These are phyloP conservation scores for Drosophila ercepeae DNA, from an alignment of 1,140 invertebrate species.

Conservation along the genomic window DNA sequence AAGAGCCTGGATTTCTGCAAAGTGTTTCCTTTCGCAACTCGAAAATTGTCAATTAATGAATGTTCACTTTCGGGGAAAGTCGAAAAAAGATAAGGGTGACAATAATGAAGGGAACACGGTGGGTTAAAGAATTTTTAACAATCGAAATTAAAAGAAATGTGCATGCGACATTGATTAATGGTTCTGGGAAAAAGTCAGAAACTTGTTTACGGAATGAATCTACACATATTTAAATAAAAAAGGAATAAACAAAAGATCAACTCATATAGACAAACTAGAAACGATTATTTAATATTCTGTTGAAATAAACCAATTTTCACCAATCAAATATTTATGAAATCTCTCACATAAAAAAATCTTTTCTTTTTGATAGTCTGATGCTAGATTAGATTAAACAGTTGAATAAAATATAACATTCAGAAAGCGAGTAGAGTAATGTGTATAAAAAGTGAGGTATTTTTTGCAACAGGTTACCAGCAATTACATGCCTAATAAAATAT, in stretches of 20 bases:
- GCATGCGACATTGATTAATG: background rate
- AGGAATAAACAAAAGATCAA: background rate
- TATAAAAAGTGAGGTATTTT: background rate
- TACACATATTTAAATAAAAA: background rate
- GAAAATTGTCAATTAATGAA: slow-evolving; percentile 42
- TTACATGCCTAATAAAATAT: background rate
- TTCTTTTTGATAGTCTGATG: background rate
- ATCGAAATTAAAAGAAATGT: background rate
- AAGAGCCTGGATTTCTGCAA: slow-evolving; percentile 27
- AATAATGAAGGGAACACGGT: background rate
- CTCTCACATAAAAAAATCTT: background rate
- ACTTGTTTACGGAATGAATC: background rate
- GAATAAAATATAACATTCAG: background rate
- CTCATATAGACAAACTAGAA: background rate
- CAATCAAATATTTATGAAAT: slow-evolving; percentile 1
- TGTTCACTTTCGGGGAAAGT: slow-evolving; percentile 1
- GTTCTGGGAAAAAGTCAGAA: background rate
- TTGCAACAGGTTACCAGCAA: background rate
- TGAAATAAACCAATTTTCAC: background rate
- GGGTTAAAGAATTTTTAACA: background rate
- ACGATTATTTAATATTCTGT: background rate
- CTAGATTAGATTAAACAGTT: background rate
- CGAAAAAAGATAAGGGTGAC: background rate
- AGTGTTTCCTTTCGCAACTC: slow-evolving; percentile 14
- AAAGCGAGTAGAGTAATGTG: background rate